A percentile compares a stretch with the other conserved stretches of the same genome.
Conservation (phyloP, 1,140 invertebrate genomes). For the Theocolax elegans region DNA sequence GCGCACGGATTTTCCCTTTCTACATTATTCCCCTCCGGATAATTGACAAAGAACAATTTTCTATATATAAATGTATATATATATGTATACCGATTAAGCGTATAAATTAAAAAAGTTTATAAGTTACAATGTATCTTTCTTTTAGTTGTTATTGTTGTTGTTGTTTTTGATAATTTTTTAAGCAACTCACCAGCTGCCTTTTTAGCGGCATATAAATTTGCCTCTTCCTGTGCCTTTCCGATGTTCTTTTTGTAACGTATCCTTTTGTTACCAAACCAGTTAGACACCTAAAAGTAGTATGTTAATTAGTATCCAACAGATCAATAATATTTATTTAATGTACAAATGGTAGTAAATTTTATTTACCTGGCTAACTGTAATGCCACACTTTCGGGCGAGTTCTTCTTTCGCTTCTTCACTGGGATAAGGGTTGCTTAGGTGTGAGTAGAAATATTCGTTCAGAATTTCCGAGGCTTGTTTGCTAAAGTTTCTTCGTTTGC, state of each 20-base stretch:
- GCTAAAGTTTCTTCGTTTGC: conserved; percentile 99
- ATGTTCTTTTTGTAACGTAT: conserved; percentile 99
- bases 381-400: conserved; percentile 98
- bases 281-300: conserved; percentile 80
- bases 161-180: not conserved
- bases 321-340: too few relatives aligned
- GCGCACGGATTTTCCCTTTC: conserved; percentile 44
- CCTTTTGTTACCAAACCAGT: conserved; percentile 99
- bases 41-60: conserved; percentile 19
- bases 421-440: conserved; percentile 99
- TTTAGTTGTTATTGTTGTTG: not conserved
- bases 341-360: not conserved
- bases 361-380: conserved; percentile 92
- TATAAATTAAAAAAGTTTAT: too few relatives aligned
- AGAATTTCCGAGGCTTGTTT: conserved; percentile 99
- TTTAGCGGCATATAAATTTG: conserved; percentile 98
- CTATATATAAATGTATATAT: too few relatives aligned
- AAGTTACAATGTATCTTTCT: too few relatives aligned
- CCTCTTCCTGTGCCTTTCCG: conserved; percentile 99
- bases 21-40: conserved; percentile 18
- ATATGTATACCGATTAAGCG: not conserved
- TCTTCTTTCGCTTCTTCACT: conserved; percentile 99
- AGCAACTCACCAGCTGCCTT: conserved; percentile 88
- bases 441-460: conserved; percentile 99
- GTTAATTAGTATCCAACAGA: too few relatives aligned